phyloP scores from a whole-genome alignment of 2,888 invertebrate genomes.

The Meteorus cinctellus region DNA sequence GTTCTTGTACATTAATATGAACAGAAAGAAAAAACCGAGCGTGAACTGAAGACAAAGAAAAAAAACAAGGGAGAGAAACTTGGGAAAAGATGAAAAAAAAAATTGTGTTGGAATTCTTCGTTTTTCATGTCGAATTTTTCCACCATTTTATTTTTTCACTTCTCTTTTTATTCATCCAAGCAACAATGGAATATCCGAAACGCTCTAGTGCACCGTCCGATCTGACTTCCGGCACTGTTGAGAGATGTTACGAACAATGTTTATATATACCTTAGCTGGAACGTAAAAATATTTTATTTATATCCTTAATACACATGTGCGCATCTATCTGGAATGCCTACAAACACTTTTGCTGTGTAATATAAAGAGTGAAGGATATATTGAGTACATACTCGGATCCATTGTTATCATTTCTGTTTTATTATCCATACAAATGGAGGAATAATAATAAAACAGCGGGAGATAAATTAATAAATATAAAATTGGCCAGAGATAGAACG shows the following conservation, averaged over 20 bases:
- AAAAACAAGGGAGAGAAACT: conserved; percentile 23
- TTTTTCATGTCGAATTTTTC: conserved; percentile 1
- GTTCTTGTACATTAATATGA: conserved; percentile 6
- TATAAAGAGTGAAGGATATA: not conserved
- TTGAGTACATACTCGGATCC: not conserved
- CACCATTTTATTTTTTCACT: conserved; percentile 9
- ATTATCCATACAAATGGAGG: not conserved
- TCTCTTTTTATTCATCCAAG: conserved; percentile 9
- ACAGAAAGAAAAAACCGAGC: conserved; percentile 20
- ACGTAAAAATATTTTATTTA: conserved; percentile 16
- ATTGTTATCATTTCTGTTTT: not conserved
- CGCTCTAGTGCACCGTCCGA: conserved; percentile 36
- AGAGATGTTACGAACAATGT: conserved; percentile 26
- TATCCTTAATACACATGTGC: not conserved
- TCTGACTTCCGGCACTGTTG: conserved; percentile 24
- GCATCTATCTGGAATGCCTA: not conserved
- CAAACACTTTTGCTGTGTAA: not conserved
- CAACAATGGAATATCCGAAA: conserved; percentile 13
- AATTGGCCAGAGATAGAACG: not conserved
- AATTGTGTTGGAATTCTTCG: conserved; percentile 27
- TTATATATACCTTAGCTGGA: conserved; percentile 2
- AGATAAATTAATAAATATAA: conserved; percentile 21
- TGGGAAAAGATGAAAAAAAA: conserved; percentile 30
- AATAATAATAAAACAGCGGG: not conserved
- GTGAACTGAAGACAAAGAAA: conserved; percentile 29